phyloP scores from a whole-genome alignment of 2,888 invertebrate species.

The Quadroppia sp. region DNA sequence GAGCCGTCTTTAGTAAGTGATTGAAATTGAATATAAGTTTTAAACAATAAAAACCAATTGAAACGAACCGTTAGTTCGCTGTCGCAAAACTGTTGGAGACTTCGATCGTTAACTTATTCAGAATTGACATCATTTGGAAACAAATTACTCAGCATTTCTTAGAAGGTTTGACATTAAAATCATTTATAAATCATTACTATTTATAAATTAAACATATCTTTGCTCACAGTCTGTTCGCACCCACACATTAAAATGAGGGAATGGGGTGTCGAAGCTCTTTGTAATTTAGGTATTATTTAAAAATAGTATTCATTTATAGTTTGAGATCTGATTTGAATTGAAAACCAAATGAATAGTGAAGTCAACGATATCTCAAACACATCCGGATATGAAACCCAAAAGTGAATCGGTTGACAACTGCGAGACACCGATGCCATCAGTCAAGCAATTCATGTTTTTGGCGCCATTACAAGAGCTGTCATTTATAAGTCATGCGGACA shows the following conservation, averaged over 20 bases:
- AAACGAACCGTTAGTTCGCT: slow-evolving; percentile 62
- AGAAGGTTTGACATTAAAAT: slow-evolving; percentile 52
- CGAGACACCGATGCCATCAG: too few relatives aligned
- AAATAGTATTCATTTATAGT: neutral
- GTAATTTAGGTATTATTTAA: slow-evolving; percentile 71
- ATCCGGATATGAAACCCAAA: too few relatives aligned
- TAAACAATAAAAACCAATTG: neutral
- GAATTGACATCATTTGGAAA: slow-evolving; percentile 91
- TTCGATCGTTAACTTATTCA: slow-evolving; percentile 83
- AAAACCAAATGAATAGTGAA: neutral
- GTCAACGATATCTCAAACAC: slow-evolving; percentile 15
- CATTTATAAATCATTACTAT: neutral
- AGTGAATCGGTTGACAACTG: neutral
- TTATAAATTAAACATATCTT: too few relatives aligned
- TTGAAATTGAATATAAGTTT: neutral
- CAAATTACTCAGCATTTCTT: slow-evolving; percentile 92
- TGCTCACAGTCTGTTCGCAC: slow-evolving; percentile 72
- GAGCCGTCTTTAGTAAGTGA: slow-evolving; percentile 56
- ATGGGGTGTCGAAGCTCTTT: slow-evolving; percentile 96
- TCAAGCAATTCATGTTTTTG: slow-evolving; percentile 64
- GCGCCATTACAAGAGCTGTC: slow-evolving; percentile 89
- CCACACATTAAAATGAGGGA: slow-evolving; percentile 91
- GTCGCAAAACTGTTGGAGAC: slow-evolving; percentile 98
- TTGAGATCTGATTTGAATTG: neutral
- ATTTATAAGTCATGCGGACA: slow-evolving; percentile 83